Conservation (phyloP, 2,113 vertebrate genomes). For the Psittacula cyanocephala region DNA sequence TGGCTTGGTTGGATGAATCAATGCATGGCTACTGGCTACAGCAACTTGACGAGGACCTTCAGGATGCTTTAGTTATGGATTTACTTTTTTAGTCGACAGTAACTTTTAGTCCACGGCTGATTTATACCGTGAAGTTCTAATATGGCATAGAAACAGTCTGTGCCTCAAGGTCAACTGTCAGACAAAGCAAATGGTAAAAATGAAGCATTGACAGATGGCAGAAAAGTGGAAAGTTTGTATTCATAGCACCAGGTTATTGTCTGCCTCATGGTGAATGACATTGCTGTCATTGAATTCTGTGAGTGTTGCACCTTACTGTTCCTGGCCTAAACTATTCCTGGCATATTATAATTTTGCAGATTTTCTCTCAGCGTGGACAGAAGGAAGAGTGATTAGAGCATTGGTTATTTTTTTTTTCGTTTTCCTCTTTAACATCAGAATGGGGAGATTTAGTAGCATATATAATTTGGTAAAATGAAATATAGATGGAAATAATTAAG, state of each 20-base stretch:
- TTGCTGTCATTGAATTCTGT: neutral
- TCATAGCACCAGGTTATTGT: neutral
- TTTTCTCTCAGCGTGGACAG: conserved; percentile 41
- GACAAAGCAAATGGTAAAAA: neutral
- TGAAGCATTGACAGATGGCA: neutral
- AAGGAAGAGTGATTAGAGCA: neutral
- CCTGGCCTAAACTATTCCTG: neutral
- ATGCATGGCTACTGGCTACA: neutral
- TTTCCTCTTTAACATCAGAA: neutral
- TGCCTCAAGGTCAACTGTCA: neutral
- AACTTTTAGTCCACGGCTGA: neutral
- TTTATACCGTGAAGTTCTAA: neutral
- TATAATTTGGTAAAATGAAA: neutral
- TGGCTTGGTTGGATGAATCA: neutral
- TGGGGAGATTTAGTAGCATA: neutral
- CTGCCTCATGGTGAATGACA: neutral
- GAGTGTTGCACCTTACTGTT: neutral
- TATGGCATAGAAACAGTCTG: neutral
- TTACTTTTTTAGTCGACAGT: neutral
- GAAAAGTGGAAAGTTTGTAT: neutral
- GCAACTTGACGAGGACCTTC: neutral
- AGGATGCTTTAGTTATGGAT: neutral
- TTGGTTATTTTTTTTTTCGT: neutral
- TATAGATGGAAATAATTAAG: neutral
- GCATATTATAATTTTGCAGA: conserved; percentile 29